Base-by-base conservation (phyloP, 2,888 invertebrate genomes). In the Macaria liturata region DNA sequence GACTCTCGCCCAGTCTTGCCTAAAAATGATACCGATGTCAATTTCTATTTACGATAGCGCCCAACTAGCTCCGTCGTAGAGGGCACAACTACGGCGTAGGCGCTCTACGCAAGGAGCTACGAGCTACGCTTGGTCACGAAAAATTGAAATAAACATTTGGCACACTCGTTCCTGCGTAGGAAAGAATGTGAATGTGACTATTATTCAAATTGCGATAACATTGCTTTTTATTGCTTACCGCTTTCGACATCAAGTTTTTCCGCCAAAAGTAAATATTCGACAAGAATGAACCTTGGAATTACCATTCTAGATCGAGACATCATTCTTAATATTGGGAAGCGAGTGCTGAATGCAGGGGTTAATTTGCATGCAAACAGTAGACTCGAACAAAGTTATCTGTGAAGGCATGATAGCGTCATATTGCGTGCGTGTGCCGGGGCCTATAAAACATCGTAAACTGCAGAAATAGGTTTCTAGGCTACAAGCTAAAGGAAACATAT, bases 21-120 rank as follows among this genome's bases (percentile, higher is more conserved):
- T 78, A 83, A 80, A 85, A 80, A 77, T 83, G 76, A 83, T 80
- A 80, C 78, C 73, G 76, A 79, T 80, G 82, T 80, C 84, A 81
- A 81, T 84, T 66, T 83, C 80, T 80, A 80, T 80, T 78, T 78
- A 75, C 74, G 74, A 77, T 74, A 78, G 73, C 72, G 78, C 68
- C 68, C 59, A 70, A 61, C 62, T 59, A 62, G 65, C 62, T 74
- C 55, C 67, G 67, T 54, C 58, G 49, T 53, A 58, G 49, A 49
- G 4, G 40, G 34, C 47, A 51, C 46, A 32, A 42, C 54, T 46
- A 47, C 42, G 42, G 3, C 34, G 46, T 54, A 46, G 57, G 30
- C 9, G 46, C 46, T 44, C 56, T 49, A 51, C 56, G 49, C 60
- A 61, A 64, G 43, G 59, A 53, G 59, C 57, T 42, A 42, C 51